These are phyloP conservation scores for Protonemura montana DNA, from an alignment of 2,888 invertebrate species.

Conservation along the genomic window DNA sequence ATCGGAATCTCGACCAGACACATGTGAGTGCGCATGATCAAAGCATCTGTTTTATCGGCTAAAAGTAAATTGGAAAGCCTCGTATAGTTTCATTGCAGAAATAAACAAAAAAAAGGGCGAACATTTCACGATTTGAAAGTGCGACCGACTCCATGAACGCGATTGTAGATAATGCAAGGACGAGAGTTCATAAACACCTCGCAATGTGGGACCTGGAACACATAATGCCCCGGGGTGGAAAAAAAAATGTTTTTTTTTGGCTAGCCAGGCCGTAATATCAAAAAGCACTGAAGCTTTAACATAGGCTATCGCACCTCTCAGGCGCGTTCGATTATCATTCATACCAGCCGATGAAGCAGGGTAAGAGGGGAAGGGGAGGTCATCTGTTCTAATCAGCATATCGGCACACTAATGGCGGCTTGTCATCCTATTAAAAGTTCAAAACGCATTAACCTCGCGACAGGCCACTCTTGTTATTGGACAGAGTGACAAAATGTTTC, in stretches of 20 bases:
- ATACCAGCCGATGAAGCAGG: neutral
- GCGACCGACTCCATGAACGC: neutral
- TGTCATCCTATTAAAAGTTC: neutral
- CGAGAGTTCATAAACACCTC: neutral
- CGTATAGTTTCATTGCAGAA: neutral
- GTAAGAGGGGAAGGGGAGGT: neutral
- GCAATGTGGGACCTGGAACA: neutral
- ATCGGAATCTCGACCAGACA: neutral
- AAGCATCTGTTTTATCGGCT: neutral
- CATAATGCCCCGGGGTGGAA: neutral
- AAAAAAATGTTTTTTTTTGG: neutral
- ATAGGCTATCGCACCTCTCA: neutral
- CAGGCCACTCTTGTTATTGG: neutral
- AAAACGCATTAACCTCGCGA: neutral
- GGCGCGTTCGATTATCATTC: neutral
- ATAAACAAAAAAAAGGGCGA: neutral
- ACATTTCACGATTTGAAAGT: neutral
- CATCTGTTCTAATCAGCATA: conserved; percentile 7
- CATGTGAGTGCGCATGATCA: neutral
- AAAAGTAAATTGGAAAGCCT: neutral
- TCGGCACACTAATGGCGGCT: neutral
- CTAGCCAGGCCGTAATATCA: neutral
- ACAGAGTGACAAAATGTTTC: neutral
- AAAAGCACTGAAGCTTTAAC: neutral
- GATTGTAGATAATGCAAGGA: neutral